A percentile compares a stretch with the other conserved stretches of the same genome.
Evolutionary conservation across 2,797 vertebrate genomes (phyloP).

Genomic region (Valencia hispanica): DNA sequence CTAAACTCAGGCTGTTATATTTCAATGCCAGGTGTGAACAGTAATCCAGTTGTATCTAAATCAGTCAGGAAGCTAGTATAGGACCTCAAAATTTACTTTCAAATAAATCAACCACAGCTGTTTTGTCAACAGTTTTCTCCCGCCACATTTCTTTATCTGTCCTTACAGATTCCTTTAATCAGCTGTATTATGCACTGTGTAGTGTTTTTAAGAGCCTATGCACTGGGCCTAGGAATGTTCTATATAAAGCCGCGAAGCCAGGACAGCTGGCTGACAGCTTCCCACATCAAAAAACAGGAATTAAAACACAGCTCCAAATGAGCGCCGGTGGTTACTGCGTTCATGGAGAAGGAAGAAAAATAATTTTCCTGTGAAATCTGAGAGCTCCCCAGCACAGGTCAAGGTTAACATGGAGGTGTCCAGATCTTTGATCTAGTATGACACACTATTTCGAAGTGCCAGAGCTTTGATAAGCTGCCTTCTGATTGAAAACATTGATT

Average conservation of each 20-base stretch:
- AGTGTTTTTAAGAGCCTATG: conserved; percentile 30
- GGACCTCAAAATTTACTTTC: background rate
- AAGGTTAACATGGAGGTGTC: conserved; percentile 34
- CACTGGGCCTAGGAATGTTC: conserved; percentile 25
- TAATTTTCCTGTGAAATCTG: conserved; percentile 21
- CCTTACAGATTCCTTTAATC: conserved; percentile 38
- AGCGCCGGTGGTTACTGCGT: conserved; percentile 36
- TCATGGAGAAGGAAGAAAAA: conserved; percentile 30
- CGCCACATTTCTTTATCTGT: conserved; percentile 31
- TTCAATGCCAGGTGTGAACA: background rate
- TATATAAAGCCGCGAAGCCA: conserved; percentile 26
- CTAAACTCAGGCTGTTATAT: background rate
- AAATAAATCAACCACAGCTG: conserved; percentile 29
- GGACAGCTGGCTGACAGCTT: conserved; percentile 62
- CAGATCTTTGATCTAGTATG: conserved; percentile 44
- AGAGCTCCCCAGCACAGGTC: conserved; percentile 36
- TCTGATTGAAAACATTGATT: conserved; percentile 47
- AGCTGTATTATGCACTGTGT: conserved; percentile 21
- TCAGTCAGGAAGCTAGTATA: background rate
- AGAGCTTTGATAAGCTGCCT: conserved; percentile 14
- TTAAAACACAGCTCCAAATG: conserved; percentile 49
- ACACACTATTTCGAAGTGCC: conserved; percentile 26
- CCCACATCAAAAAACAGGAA: conserved; percentile 50
- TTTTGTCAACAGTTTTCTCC: conserved; percentile 31
- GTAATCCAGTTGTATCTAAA: background rate